Evolutionary conservation across 2,888 invertebrate species (phyloP), one percentile per base, ranked within the genome.

Genomic region (Prenolepis imparis): DNA sequence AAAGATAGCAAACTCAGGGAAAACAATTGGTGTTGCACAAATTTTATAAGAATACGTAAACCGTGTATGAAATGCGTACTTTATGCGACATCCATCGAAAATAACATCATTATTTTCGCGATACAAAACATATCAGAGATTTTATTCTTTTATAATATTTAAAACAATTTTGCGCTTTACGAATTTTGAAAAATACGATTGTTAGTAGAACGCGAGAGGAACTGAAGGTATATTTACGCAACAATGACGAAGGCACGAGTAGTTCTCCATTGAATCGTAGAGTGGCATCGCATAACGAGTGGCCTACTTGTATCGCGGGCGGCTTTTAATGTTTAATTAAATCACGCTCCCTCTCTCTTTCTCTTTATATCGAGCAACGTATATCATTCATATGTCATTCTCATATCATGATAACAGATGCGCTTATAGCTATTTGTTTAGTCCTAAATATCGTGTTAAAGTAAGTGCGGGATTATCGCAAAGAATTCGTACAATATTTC

Each of bases 271-370:
- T 83, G 44, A 83, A 83, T 55, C 15, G 57, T 32, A 57, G 72
- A 77, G 57, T 73, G 59, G 21, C 55, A 57, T 28, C 39, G 28
- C 52, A 61, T 55, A 84, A 82, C 72, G 55, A 74, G 57, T 83
- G 83, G 78, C 82, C 84, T 84, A 84, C 59, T 85, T 84, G 70
- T 68, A 63, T 63, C 80, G 36, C 24, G 57, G 52, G 28, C n/a
- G 59, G 86, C 83, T 87, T 83, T 82, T 84, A 68, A 75, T 81
- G 81, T 87, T 86, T 86, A 87, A 87, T 87, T 87, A 86, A 87
- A 84, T 86, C 80, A 72, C 41, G 48, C 66, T 84, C 36, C 5
- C 5, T 36, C 36, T 36, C 36, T 36, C 36, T 36, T 36, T 36
- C 36, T 36, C 73, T 59, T 52, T 63, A 63, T 52, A 18, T 28